Conservation (phyloP, 2,113 vertebrate genomes). For the Fulmarus glacialis region DNA sequence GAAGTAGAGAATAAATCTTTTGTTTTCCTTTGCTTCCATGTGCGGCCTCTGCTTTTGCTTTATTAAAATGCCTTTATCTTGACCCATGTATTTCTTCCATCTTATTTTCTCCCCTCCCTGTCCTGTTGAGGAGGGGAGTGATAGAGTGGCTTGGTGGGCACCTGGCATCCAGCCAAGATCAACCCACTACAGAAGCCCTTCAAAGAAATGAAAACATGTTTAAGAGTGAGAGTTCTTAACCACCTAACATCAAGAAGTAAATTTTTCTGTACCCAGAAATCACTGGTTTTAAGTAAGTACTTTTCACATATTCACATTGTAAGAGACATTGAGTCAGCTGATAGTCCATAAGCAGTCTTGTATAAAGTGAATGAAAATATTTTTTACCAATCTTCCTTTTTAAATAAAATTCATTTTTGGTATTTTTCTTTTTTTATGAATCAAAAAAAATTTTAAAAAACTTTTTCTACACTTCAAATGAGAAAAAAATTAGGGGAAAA, state of each 20-base stretch:
- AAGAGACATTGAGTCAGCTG: background rate
- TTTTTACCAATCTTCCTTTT: background rate
- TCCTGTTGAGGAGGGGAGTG: background rate
- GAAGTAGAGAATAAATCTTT: background rate
- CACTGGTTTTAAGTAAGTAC: background rate
- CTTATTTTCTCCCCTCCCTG: background rate
- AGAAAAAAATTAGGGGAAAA: background rate
- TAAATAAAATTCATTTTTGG: background rate
- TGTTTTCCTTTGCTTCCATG: background rate
- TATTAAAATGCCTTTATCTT: background rate
- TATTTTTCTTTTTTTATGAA: background rate
- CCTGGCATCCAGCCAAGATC: background rate
- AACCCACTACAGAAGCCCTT: background rate
- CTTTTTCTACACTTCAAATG: background rate
- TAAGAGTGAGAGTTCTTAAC: background rate
- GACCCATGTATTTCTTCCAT: background rate
- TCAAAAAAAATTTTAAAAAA: background rate
- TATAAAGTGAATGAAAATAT: background rate
- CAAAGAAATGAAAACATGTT: background rate
- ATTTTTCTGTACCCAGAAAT: background rate
- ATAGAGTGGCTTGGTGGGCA: background rate
- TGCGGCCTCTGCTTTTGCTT: background rate
- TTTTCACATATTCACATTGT: background rate
- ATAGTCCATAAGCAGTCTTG: background rate
- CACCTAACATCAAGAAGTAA: background rate